Conservation (phyloP, 2,113 vertebrate genomes). For the Ciconia boyciana region DNA sequence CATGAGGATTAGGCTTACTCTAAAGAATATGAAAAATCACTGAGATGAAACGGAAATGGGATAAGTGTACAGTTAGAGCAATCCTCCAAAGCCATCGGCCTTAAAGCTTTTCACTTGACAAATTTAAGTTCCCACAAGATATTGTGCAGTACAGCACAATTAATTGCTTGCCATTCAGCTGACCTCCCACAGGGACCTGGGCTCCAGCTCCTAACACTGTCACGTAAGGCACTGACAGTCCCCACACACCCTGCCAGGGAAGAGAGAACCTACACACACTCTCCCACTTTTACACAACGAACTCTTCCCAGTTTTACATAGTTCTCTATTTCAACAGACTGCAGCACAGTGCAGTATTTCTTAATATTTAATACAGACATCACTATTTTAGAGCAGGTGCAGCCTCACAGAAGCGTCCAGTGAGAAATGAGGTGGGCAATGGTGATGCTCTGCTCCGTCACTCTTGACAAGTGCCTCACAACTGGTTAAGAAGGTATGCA, state of each 20-base stretch:
- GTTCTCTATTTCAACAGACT: neutral
- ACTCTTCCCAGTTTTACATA: neutral
- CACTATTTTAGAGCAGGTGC: neutral
- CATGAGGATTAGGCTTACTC: constrained; percentile 6
- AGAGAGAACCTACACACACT: neutral
- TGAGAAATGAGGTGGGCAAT: neutral
- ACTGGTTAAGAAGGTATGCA: neutral
- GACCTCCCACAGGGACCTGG: neutral
- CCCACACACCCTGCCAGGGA: neutral
- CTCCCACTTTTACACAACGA: neutral
- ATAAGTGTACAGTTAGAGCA: neutral
- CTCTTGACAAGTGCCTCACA: neutral
- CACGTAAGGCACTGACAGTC: neutral
- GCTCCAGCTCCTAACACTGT: neutral
- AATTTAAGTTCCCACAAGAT: constrained; percentile 10
- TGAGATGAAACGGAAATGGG: constrained; percentile 49
- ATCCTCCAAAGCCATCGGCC: constrained; percentile 29
- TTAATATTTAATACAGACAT: neutral
- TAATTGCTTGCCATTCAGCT: constrained; percentile 24
- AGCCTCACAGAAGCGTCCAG: neutral
- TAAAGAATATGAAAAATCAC: neutral
- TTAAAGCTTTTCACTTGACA: constrained; percentile 51
- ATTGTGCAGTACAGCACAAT: neutral
- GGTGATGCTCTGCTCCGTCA: neutral
- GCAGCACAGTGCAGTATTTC: fast-evolving